Evolutionary conservation across 2,888 invertebrate species (phyloP), one percentile per base, ranked within the genome.

Genomic region (Salpingus planirostris): DNA sequence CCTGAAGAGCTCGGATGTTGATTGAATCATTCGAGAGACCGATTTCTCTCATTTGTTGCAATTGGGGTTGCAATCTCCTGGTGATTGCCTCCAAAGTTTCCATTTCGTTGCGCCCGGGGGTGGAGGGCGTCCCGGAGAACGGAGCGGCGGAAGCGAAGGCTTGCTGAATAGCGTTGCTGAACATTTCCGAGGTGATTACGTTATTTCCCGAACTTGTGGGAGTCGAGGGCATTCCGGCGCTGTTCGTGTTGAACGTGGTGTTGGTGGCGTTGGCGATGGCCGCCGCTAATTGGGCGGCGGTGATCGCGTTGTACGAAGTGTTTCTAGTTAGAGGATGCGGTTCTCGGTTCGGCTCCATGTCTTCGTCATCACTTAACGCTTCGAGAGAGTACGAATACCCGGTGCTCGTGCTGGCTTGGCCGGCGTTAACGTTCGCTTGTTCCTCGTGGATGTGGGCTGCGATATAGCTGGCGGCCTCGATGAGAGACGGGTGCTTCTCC

Each of bases 1-100:
- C 77, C 42, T 81, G 76, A 22, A 96, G 68, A 2, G 90, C 93
- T 46, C 86, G 78, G n/a, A 88, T 65, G 58, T 92, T 92, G 29
- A 84, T 69, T 2, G 76, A 73, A 54, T 91, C 88, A 63, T 95
- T 83, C 13, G 76, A 66, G 11, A 96, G 77, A 0, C 95, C 95
- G 76, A 95, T 83, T 59, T 93, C 92, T 44, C 81, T 76, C 87
- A 96, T 87, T 54, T 85, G 84, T 30, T 73, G 72, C 41, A 87
- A 64, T 50, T 83, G 81, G 2, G 71, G 65, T 28, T 66, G 64
- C 43, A 67, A 65, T 12, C 65, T 55, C 46, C 60, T 53, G 38
- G 44, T 61, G 49, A 62, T 49, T 23, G 44, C 49, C 35, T 55
- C 42, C n/a, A 39, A 15, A 25, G 25, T 29, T 25, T 52, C 60